Conservation (phyloP, 2,797 vertebrate genomes). For the Mycteria americana region DNA sequence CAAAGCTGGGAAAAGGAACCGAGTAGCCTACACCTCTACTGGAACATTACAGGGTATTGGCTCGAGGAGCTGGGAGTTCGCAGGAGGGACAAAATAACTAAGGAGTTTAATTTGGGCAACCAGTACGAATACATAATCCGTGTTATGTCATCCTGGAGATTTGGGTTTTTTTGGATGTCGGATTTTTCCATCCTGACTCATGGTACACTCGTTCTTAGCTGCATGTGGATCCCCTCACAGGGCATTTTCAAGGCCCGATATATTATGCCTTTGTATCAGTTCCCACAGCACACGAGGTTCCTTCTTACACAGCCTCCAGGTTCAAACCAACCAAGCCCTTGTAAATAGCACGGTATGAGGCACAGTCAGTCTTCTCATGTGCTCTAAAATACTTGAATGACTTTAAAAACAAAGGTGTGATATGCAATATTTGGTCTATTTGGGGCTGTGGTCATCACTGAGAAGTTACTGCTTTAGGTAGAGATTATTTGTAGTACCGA, state of each 20-base stretch:
- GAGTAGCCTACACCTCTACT: not conserved
- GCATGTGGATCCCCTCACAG: not conserved
- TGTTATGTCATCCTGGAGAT: not conserved
- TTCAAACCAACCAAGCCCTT: not conserved
- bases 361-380: not conserved
- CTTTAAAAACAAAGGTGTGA: not conserved
- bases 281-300: not conserved
- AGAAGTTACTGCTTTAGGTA: not conserved
- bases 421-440: not conserved
- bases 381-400: not conserved
- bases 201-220: not conserved
- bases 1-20: not conserved
- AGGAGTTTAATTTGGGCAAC: not conserved
- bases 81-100: not conserved
- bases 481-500: not conserved
- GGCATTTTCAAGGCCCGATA: not conserved
- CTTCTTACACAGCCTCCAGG: not conserved
- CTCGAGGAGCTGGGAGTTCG: not conserved
- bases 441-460: not conserved
- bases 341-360: not conserved
- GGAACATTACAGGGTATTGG: not conserved
- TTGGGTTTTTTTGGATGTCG: not conserved
- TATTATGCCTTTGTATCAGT: not conserved
- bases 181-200: not conserved
- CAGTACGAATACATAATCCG: not conserved